phyloP scores from a whole-genome alignment of 2,888 invertebrate species.

The Anthrax anthrax region DNA sequence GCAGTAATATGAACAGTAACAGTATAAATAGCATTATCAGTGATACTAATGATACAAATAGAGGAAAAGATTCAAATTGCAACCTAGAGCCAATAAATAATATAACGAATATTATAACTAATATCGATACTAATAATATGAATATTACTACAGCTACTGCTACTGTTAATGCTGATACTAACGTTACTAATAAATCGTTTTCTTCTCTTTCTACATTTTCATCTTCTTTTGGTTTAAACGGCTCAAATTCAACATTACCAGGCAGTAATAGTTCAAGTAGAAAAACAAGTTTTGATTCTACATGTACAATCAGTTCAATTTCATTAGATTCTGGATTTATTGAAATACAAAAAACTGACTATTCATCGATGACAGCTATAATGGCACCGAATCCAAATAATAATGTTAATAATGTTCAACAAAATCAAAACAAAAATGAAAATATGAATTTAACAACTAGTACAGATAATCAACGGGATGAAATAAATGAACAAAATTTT shows the following conservation, averaged over 20 bases:
- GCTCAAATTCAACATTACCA: slow-evolving; percentile 9
- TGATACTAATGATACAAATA: too few species aligned
- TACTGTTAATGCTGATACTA: background rate
- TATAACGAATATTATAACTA: background rate
- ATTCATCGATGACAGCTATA: background rate
- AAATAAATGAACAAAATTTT: too few species aligned
- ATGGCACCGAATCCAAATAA: background rate
- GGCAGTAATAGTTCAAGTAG: slow-evolving; percentile 29
- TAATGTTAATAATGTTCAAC: background rate
- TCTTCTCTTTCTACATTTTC: too few species aligned
- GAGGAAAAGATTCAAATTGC: too few species aligned
- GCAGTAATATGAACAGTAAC: too few species aligned
- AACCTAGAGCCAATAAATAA: too few species aligned
- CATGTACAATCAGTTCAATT: slow-evolving; percentile 27
- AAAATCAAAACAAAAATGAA: slow-evolving; percentile 1
- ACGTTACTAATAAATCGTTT: too few species aligned
- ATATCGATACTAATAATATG: background rate
- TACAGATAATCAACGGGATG: slow-evolving; percentile 13
- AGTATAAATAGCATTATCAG: too few species aligned
- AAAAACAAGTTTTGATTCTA: slow-evolving; percentile 35
- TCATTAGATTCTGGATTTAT: slow-evolving; percentile 36
- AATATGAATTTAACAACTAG: background rate
- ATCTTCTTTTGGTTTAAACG: background rate
- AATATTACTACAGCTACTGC: background rate
- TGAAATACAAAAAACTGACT: slow-evolving; percentile 26